Conservation (phyloP, 2,888 invertebrate genomes). For the Metallyticus violacea region DNA sequence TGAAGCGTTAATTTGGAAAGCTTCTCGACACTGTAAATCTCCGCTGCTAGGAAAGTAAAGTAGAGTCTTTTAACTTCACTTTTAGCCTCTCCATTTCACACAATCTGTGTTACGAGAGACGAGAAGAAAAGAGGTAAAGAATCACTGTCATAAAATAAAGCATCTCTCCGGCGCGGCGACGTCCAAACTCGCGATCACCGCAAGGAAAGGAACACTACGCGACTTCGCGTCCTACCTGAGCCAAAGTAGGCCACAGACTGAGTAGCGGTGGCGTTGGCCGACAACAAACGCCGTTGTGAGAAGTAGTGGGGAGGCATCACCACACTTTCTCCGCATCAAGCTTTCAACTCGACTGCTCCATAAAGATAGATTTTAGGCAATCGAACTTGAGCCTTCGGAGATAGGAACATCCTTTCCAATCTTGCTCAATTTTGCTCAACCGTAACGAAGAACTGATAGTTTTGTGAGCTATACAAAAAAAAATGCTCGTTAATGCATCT, state of each 20-base stretch:
- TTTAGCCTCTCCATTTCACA: neutral
- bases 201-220: neutral
- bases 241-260: conserved; percentile 29
- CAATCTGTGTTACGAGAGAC: neutral
- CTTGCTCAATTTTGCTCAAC: neutral
- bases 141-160: neutral
- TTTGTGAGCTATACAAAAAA: neutral
- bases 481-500: no score
- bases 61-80: neutral
- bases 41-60: neutral
- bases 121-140: neutral
- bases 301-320: conserved; percentile 2
- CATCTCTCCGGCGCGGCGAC: neutral
- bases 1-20: neutral
- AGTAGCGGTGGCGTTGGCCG: conserved; percentile 2
- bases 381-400: neutral
- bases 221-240: conserved; percentile 20
- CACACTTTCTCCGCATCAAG: conserved; percentile 25
- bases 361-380: neutral
- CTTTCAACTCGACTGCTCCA: conserved; percentile 18
- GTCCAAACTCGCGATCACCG: neutral
- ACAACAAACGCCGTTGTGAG: conserved; percentile 1
- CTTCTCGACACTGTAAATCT: neutral
- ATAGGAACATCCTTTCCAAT: neutral
- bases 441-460: neutral